Conservation (phyloP, 2,888 invertebrate genomes). For the Antheraea yamamai region DNA sequence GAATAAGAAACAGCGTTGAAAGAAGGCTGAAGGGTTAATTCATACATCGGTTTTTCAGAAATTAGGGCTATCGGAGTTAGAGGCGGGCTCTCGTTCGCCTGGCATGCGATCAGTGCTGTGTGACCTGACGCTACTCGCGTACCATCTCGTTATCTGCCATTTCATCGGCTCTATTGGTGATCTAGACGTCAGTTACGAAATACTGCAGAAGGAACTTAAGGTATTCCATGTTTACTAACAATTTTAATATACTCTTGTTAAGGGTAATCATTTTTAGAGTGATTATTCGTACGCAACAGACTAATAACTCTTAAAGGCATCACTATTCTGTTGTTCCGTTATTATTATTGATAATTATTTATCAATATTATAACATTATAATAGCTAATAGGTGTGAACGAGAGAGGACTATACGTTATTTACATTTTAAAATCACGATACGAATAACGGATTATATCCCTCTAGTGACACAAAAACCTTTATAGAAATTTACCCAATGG, state of each 20-base stretch:
- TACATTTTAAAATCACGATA: too few relatives aligned
- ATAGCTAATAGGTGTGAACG: too few relatives aligned
- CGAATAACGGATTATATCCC: too few relatives aligned
- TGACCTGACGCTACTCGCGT: conserved; percentile 91
- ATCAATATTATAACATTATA: too few relatives aligned
- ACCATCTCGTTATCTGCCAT: conserved; percentile 92
- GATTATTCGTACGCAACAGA: too few relatives aligned
- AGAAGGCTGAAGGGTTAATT: background rate
- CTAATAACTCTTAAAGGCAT: too few relatives aligned
- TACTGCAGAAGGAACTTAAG: conserved; percentile 85
- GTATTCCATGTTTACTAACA: conserved; percentile 60
- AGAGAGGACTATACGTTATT: too few relatives aligned
- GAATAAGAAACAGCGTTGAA: too few relatives aligned
- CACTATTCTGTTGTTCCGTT: too few relatives aligned
- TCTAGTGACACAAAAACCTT: too few relatives aligned
- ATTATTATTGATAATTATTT: too few relatives aligned
- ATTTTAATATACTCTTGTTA: background rate
- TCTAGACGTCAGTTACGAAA: conserved; percentile 86
- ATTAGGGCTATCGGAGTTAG: conserved; percentile 88
- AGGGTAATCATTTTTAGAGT: too few relatives aligned
- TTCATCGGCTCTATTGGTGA: conserved; percentile 92
- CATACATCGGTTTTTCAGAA: conserved; percentile 66
- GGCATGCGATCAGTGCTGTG: conserved; percentile 93
- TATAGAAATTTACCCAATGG: background rate
- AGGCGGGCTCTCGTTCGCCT: conserved; percentile 86